Conservation (phyloP, 2,113 vertebrate genomes). For the Oreochromis niloticus region DNA sequence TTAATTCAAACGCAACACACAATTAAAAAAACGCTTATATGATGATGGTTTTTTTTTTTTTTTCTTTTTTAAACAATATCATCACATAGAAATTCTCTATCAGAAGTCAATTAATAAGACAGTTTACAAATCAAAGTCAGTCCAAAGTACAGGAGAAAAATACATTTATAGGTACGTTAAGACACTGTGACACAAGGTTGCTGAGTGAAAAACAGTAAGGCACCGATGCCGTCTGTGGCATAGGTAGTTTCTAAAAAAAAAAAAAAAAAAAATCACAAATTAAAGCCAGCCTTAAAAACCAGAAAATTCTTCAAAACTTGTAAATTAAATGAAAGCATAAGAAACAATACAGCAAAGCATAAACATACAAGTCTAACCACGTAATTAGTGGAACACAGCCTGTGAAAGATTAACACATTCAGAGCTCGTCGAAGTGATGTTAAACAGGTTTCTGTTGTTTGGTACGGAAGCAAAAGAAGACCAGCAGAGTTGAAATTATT, state of each 20-base stretch:
- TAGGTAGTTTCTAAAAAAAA: constrained; percentile 63
- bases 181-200: constrained; percentile 64
- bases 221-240: constrained; percentile 76
- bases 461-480: not conserved
- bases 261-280: not conserved
- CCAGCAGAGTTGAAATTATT: not conserved
- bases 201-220: constrained; percentile 78
- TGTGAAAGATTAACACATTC: constrained; percentile 31
- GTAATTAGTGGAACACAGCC: constrained; percentile 41
- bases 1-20: not conserved
- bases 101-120: constrained; percentile 70
- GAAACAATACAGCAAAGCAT: constrained; percentile 31
- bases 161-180: constrained; percentile 62
- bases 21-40: not conserved
- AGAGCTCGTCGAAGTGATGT: not conserved
- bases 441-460: not conserved
- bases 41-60: not conserved
- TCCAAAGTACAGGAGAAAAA: constrained; percentile 40
- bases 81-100: constrained; percentile 66
- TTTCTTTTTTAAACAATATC: constrained; percentile 54
- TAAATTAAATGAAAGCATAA: not conserved
- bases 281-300: not conserved
- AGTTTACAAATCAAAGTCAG: constrained; percentile 61
- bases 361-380: constrained; percentile 22
- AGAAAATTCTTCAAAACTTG: constrained; percentile 27